Evolutionary conservation across 2,113 vertebrate genomes (phyloP), one percentile per base, ranked within the genome.

Genomic region (Myrmecophaga tridactyla): DNA sequence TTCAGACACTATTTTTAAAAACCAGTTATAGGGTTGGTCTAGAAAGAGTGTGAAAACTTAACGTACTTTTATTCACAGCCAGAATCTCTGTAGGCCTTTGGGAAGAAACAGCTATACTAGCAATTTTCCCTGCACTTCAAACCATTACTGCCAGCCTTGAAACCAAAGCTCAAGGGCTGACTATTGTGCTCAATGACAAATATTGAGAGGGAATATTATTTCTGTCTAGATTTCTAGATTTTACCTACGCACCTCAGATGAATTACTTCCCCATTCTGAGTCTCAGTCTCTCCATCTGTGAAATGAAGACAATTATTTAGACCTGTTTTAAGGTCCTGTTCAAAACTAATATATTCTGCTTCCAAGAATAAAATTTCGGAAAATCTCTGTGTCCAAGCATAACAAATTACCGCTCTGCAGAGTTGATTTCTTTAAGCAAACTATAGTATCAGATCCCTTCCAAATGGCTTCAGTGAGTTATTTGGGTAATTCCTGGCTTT

Each of bases 361-460:
- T 51, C 29, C 51, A 73, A 88, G 36, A 92, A 81, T 70, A 89
- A 76, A 56, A 75, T 39, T 88, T 90, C 78, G 31, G 86, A 75
- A 93, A 94, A 63, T 89, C 34, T 94, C 51, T 76, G 78, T 94
- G 65, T 92, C 78, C 48, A 86, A 80, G 23, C 36, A 62, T 31
- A 78, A 80, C 96, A 92, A 89, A 93, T 92, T 46, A 80, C 25
- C 14, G 80, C 51, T 95, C 27, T 27, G 48, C 69, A 86, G 69
- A 93, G 69, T 69, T 80, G 67, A 75, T 69, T 93, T 94, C 90
- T 87, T 70, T 86, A 81, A 93, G 80, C 80, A 89, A 84, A 92
- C 75, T 56, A 6, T 1, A 11, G 14, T 65, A 65, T 87, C 70
- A 43, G 20, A 69, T 69, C 39, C 27, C 53, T 96, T 90, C 85